Base-by-base conservation (phyloP, 2,888 invertebrate genomes). In the Mallateleia sp. region DNA sequence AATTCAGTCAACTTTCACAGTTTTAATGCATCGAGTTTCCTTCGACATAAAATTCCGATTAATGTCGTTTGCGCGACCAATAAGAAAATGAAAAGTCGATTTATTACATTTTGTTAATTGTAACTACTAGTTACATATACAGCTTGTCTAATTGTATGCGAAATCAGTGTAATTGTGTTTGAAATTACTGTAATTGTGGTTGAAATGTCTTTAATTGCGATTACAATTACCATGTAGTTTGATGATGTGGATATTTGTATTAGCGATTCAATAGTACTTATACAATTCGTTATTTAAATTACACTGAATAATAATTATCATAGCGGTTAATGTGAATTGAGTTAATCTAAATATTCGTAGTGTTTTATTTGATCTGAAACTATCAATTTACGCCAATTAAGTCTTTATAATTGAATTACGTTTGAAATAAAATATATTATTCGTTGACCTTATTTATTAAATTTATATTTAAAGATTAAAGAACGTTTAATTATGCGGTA, bases 151-250 rank as follows among this genome's bases (percentile, higher is more conserved):
- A 34, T 52, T 75, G 75, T 64, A 64, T 54, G 25, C 42, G 22
- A 34, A 75, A 64, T 75, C 60, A 67, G 69, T 25, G 34, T 64
- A 69, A 78, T 78, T 54, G 60, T 69, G 24, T 58, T 38, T 56
- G 38, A 52, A 67, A 78, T 78, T 58, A 78, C 78, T 56, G 24
- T 50, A 60, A 60, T 69, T 58, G 67, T 64, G 64, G 75, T 52
- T 54, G 52, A 52, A 75, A 62, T 75, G 64, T 75, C 75, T 64
- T 75, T 75, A 75, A 75, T 75, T 62, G 52, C 64, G 64, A 75
- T 64, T 52, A 64, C 62, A 42, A 58, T 69, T 71, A 58, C 45
- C 18, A 24, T 20, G 71, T 45, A 45, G 38, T 75, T 50, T 64
- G 52, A 54, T 75, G 62, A 64, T 54, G 62, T 52, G 52, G 52